Evolutionary conservation across 2,888 invertebrate species (phyloP).

Genomic region (Heterodera filipjevi): DNA sequence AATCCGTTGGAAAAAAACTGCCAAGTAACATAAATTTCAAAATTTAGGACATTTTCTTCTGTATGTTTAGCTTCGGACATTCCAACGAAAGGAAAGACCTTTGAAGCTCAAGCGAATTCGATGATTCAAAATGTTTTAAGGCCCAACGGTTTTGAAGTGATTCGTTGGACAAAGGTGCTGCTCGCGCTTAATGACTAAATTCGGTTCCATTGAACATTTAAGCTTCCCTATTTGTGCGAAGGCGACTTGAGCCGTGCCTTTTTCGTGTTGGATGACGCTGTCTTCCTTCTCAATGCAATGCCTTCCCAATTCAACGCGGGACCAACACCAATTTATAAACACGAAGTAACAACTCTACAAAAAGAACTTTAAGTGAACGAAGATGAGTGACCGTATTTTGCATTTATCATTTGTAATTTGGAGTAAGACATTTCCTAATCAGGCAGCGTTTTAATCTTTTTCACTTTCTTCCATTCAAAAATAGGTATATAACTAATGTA

Average conservation of each 20-base stretch:
- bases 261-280: conserved; percentile 57
- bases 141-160: conserved; percentile 75
- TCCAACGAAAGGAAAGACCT: conserved; percentile 65
- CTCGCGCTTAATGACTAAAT: too few relatives aligned
- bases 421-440: too few relatives aligned
- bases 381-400: too few relatives aligned
- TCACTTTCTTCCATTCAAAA: too few relatives aligned
- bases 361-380: not conserved
- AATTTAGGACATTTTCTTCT: too few relatives aligned
- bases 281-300: conserved; percentile 49
- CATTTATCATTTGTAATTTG: too few relatives aligned
- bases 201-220: too few relatives aligned
- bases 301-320: not conserved
- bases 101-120: conserved; percentile 76
- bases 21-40: too few relatives aligned
- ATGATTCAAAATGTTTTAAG: conserved; percentile 73
- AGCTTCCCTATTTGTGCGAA: conserved; percentile 93
- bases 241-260: conserved; percentile 73
- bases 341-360: not conserved
- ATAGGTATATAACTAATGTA: too few relatives aligned
- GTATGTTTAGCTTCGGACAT: conserved; percentile 65
- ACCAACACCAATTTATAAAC: not conserved
- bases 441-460: too few relatives aligned
- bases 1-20: too few relatives aligned
- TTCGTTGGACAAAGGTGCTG: conserved; percentile 76